These are phyloP conservation scores for Drosophila yakuba DNA, from an alignment of 1,140 invertebrate species.

Conservation along the genomic window DNA sequence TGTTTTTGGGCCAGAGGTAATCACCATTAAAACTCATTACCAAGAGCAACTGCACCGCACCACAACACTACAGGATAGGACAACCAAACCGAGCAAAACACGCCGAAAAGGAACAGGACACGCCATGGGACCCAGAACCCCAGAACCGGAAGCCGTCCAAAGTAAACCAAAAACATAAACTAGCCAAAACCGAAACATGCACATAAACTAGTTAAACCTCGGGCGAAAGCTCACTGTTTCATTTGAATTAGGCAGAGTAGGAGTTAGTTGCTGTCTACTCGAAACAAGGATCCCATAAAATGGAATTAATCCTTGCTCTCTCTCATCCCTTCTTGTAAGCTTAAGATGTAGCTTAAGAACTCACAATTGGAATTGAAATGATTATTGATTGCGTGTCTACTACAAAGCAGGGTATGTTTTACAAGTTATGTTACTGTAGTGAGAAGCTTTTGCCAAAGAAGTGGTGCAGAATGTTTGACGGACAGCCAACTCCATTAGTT, in stretches of 20 bases:
- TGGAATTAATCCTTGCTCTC: background rate
- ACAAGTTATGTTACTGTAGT: background rate
- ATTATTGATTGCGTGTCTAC: too few species aligned
- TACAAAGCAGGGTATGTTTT: too few species aligned
- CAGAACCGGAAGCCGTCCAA: background rate
- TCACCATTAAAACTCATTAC: constrained; percentile 82
- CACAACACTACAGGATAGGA: constrained; percentile 16
- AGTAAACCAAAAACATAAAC: constrained; percentile 25
- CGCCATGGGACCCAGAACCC: constrained; percentile 26
- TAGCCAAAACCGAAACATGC: constrained; percentile 32
- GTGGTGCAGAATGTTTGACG: background rate
- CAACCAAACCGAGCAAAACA: constrained; percentile 7
- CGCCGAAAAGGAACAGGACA: constrained; percentile 35
- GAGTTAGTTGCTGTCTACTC: background rate
- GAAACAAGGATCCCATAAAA: background rate
- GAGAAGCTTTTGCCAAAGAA: background rate
- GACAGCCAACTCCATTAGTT: background rate
- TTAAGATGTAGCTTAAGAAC: background rate
- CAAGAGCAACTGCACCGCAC: constrained; percentile 54
- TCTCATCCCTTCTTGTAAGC: background rate
- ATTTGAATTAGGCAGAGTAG: background rate
- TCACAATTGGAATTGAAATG: background rate
- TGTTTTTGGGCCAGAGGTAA: constrained; percentile 57
- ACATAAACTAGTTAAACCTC: background rate
- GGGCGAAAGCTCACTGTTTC: background rate